These are phyloP conservation scores for Cheilosia vernalis DNA, from an alignment of 2,888 invertebrate species.

Conservation along the genomic window DNA sequence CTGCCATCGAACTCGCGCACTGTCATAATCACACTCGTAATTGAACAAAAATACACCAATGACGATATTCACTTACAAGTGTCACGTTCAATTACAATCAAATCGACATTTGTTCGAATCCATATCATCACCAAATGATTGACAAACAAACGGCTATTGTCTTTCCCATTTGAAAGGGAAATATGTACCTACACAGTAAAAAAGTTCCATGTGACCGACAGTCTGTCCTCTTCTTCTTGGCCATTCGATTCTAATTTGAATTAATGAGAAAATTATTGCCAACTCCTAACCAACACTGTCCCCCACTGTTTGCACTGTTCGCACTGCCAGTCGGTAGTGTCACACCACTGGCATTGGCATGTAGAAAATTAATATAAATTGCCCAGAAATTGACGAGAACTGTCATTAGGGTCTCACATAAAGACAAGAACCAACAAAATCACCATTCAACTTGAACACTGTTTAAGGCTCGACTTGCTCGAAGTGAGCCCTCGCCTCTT, in stretches of 20 bases:
- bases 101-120: constrained; percentile 70
- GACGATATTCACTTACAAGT: constrained; percentile 52
- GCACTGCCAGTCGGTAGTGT: constrained; percentile 14
- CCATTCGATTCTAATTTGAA: constrained; percentile 65
- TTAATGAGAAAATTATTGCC: constrained; percentile 74
- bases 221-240: background rate
- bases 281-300: constrained; percentile 50
- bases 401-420: constrained; percentile 53
- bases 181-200: background rate
- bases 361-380: constrained; percentile 70
- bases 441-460: constrained; percentile 40
- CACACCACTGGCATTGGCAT: constrained; percentile 24
- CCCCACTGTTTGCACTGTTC: background rate
- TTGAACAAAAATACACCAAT: background rate
- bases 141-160: constrained; percentile 28
- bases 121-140: constrained; percentile 52
- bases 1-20: constrained; percentile 36
- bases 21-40: constrained; percentile 16
- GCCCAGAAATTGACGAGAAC: constrained; percentile 63
- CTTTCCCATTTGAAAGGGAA: constrained; percentile 1
- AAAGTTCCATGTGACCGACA: background rate
- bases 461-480: background rate
- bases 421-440: constrained; percentile 28
- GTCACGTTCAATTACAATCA: constrained; percentile 71
- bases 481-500: background rate